These are phyloP conservation scores for Lochmaea capreae DNA, from an alignment of 2,888 invertebrate species.

Conservation along the genomic window DNA sequence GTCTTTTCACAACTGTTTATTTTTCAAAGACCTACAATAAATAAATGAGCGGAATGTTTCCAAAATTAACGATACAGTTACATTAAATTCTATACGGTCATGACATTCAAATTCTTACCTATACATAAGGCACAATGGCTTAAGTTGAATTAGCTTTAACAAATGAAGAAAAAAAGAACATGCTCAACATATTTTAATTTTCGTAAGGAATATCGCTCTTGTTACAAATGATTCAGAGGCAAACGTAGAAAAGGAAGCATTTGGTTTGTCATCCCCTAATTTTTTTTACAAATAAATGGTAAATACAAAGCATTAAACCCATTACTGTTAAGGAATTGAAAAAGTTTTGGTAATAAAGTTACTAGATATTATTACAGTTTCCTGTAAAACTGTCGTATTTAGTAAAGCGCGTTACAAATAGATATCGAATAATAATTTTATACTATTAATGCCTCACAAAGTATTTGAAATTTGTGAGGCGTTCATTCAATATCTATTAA, in stretches of 20 bases:
- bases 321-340: neutral
- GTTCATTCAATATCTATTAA: too few species aligned
- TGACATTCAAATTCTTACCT: slow-evolving; percentile 33
- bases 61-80: slow-evolving; percentile 30
- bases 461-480: too few species aligned
- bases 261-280: neutral
- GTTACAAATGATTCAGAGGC: slow-evolving; percentile 1
- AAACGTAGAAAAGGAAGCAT: slow-evolving; percentile 36
- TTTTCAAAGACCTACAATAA: slow-evolving; percentile 45
- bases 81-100: slow-evolving; percentile 26
- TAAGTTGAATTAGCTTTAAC: slow-evolving; percentile 23
- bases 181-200: slow-evolving; percentile 38
- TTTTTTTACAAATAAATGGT: slow-evolving; percentile 1
- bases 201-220: slow-evolving; percentile 34
- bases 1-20: slow-evolving; percentile 41
- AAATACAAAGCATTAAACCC: neutral
- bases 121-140: slow-evolving; percentile 45
- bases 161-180: slow-evolving; percentile 33
- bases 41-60: slow-evolving; percentile 41
- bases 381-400: too few species aligned
- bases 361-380: too few species aligned
- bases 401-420: too few species aligned
- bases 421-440: too few species aligned
- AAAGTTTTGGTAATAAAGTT: too few species aligned
- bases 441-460: too few species aligned